Conservation (phyloP, 2,113 vertebrate genomes). For the Hiodon alosoides region DNA sequence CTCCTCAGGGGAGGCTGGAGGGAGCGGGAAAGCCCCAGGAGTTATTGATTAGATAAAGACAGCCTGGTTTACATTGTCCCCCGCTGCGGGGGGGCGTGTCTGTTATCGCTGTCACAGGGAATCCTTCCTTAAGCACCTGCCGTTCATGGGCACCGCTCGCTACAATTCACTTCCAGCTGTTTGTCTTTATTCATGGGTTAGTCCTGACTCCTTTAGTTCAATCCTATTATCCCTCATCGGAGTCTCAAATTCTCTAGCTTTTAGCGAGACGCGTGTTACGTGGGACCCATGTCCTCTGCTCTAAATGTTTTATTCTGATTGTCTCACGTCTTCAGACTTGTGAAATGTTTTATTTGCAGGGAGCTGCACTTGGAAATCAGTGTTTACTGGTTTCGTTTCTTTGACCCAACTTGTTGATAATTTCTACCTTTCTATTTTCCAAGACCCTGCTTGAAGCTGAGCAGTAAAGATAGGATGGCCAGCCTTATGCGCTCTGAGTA, state of each 20-base stretch:
- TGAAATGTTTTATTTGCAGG: not conserved
- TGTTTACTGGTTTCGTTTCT: not conserved
- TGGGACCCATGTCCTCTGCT: not conserved
- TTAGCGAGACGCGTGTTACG: not conserved
- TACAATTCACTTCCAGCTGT: not conserved
- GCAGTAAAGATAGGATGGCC: constrained; percentile 46
- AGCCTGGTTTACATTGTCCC: constrained; percentile 40
- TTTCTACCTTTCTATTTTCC: constrained; percentile 29
- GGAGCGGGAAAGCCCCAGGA: constrained; percentile 27
- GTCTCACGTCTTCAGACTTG: not conserved
- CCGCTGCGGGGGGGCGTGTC: constrained; percentile 30
- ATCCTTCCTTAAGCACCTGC: constrained; percentile 9
- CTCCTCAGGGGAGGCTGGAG: constrained; percentile 6
- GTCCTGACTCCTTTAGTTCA: not conserved
- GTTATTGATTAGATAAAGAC: constrained; percentile 49
- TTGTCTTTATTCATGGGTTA: not conserved
- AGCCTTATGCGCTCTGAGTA: constrained; percentile 70
- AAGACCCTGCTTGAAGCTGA: constrained; percentile 55
- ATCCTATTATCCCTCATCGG: too few species aligned
- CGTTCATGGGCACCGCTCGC: not conserved
- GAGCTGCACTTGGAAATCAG: not conserved
- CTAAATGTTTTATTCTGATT: not conserved
- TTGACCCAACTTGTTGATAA: not conserved
- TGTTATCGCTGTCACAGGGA: constrained; percentile 35
- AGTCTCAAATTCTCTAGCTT: not conserved